Base-by-base conservation (phyloP, 2,113 vertebrate species). In the Thunnus thynnus region DNA sequence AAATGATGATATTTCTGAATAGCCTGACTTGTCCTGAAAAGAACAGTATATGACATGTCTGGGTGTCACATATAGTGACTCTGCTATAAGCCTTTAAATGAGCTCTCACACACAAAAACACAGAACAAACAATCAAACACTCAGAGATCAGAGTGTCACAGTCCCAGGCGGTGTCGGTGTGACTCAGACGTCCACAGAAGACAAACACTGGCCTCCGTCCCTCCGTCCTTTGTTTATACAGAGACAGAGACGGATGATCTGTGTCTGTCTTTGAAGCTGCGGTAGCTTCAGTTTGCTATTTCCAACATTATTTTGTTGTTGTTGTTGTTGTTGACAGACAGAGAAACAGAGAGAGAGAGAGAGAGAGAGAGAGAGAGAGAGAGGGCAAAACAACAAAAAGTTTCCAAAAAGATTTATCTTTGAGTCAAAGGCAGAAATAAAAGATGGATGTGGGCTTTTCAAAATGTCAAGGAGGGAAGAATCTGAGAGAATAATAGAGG, bases 111-210 rank as follows among this genome's bases (percentile, higher is more conserved):
- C 50, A 65, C 13, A 54, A 78, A 78, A 62, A 66, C 18, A 46
- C 27, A 46, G 5, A 79, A 65, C 27, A 76, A 79, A 65, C 27
- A 76, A 70, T 75, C 66, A 80, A 55, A 69, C 67, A 72, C 60
- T 32, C 13, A 69, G 13, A 76, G 62, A 80, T 56, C 36, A 76
- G 50, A 54, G 69, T 13, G 27, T 30, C 27, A 14, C 74, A 55
- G 60, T 78, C 80, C 77, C 79, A 65, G 86, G 79, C 76, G 6
- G 72, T 85, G 78, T 82, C 56, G 32, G 72, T 3, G 52, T 72
- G 78, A 86, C 79, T 80, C 78, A 82, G 64, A 77, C 7, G 57
- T 88, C 65, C 65, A 71, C 48, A 56, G 76, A 78, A 61, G 64
- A 90, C 83, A 87, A 77, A 75, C 70, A 16, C 56, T 71, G 68